Conservation (phyloP, 2,888 invertebrate genomes). For the Argynnis bischoffii region DNA sequence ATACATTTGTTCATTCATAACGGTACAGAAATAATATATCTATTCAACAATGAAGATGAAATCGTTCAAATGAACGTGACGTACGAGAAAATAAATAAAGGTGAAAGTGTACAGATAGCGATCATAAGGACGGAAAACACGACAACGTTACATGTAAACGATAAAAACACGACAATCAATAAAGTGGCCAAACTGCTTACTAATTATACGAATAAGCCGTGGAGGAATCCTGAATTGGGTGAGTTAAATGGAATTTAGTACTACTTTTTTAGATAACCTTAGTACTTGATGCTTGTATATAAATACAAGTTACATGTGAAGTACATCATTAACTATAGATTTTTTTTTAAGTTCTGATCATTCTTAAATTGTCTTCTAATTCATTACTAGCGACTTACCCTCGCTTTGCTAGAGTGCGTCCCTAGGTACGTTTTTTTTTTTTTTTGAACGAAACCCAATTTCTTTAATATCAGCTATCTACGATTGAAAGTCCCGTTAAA, state of each 20-base stretch:
- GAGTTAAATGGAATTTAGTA: constrained; percentile 43
- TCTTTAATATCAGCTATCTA: no score
- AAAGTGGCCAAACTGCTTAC: constrained; percentile 87
- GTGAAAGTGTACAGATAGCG: constrained; percentile 94
- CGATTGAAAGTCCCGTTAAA: no score
- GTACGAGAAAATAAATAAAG: constrained; percentile 88
- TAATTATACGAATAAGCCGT: constrained; percentile 92
- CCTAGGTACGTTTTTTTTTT: no score
- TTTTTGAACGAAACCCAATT: no score
- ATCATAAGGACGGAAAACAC: constrained; percentile 87
- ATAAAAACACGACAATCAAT: constrained; percentile 86
- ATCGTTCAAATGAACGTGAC: constrained; percentile 90
- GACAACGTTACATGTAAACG: constrained; percentile 92
- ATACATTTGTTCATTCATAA: constrained; percentile 93
- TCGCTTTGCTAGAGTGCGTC: no score
- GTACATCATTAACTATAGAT: neutral
- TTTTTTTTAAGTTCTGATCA: no score
- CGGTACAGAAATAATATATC: constrained; percentile 90
- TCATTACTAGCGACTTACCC: no score
- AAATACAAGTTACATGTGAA: neutral
- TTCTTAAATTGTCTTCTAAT: no score
- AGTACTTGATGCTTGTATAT: neutral
- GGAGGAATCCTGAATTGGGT: constrained; percentile 92
- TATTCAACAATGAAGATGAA: constrained; percentile 91
- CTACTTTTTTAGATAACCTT: neutral